Conservation (phyloP, 1,140 invertebrate species). For the Ceratina australensis region DNA sequence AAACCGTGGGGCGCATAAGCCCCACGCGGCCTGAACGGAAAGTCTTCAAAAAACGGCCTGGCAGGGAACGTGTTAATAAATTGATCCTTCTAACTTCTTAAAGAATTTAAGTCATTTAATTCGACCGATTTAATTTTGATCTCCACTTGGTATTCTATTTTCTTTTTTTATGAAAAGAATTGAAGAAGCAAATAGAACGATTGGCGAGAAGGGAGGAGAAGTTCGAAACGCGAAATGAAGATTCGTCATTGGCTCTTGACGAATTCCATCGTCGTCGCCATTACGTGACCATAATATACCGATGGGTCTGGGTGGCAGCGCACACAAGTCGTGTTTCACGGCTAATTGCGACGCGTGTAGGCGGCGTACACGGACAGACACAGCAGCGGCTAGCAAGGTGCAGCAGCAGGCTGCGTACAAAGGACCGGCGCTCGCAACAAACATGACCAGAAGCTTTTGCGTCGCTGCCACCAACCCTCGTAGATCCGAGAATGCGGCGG, state of each 20-base stretch:
- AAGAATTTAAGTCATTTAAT: no score
- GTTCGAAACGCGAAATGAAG: not conserved
- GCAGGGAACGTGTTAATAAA: no score
- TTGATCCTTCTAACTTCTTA: no score
- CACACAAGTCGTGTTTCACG: slow-evolving; percentile 12
- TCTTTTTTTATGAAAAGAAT: no score
- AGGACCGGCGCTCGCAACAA: slow-evolving; percentile 3
- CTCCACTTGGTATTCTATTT: no score
- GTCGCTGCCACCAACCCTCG: not conserved
- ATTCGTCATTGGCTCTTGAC: slow-evolving; percentile 13
- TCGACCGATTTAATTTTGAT: no score
- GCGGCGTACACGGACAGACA: slow-evolving; percentile 14
- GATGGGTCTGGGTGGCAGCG: slow-evolving; percentile 4
- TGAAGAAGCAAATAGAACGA: no score
- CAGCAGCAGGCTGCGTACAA: slow-evolving; percentile 19
- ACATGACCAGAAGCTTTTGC: slow-evolving; percentile 34
- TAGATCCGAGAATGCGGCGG: not conserved
- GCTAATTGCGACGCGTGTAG: slow-evolving; percentile 29
- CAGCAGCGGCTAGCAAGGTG: not conserved
- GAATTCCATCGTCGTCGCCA: slow-evolving; percentile 25
- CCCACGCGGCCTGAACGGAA: no score
- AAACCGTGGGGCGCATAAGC: no score
- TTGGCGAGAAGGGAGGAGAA: no score
- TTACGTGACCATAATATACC: slow-evolving; percentile 38
- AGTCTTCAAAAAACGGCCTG: no score